Evolutionary conservation across 2,113 vertebrate genomes (phyloP), one percentile per base, ranked within the genome.

Genomic region (Corythaixoides concolor): DNA sequence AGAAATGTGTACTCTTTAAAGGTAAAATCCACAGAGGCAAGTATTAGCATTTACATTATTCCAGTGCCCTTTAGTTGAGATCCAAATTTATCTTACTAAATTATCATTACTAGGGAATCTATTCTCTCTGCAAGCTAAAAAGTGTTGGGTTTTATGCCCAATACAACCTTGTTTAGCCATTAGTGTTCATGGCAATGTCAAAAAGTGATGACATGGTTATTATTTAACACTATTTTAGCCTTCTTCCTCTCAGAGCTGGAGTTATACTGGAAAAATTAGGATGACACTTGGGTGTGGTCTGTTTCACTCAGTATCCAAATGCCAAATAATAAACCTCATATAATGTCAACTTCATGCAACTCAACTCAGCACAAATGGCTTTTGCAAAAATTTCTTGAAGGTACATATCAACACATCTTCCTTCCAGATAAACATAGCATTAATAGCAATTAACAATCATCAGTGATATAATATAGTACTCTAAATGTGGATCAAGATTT

Each of bases 1-100:
- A 0, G 30, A 75, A 74, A 35, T 41, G 13, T 90, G 76, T 75
- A 49, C 33, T 64, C 49, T 77, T 96, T 68, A 93, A 96, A 95
- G 92, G 90, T 78, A 89, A 97, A 90, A 85, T 72, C 92, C 69
- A 62, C 27, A 45, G 83, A 78, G 92, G 67, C 4, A 56, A 76
- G 62, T 35, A 77, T 81, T 85, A 81, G 19, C 69, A 72, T 94
- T 97, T 79, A 68, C 66, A 79, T 84, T 90, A 72, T 72, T 92
- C 69, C 12, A 9, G 27, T 89, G 73, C 43, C 93, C 96, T 95
- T 94, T 93, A 90, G 60, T 9, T 53, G 33, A 89, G 27, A 92
- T 60, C 22, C 89, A 89, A 75, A 92, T 85, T 86, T 92, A 64
- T 84, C 62, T 72, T 70, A 27, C 60, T 81, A 55, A 92, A 87